A percentile compares a stretch with the other conserved stretches of the same genome.
Evolutionary conservation across 92 coral and sea anemone genomes (phyloP).

Genomic region (Zoanthus sansibaricus): DNA sequence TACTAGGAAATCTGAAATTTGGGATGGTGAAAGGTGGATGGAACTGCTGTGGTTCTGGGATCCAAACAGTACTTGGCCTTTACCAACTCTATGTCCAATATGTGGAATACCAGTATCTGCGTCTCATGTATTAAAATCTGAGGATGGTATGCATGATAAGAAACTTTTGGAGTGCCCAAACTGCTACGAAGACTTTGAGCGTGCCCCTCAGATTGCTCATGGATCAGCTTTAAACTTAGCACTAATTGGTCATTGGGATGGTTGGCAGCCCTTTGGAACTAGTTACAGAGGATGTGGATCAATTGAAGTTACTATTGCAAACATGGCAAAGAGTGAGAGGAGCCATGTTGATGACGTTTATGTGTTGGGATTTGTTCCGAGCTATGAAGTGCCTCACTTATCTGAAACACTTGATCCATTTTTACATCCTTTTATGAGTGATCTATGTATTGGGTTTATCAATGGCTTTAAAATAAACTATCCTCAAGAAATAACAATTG

Average conservation of each 20-base stretch:
- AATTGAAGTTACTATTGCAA: slow-evolving; percentile 70
- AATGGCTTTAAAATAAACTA: slow-evolving; percentile 58
- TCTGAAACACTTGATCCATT: slow-evolving; percentile 67
- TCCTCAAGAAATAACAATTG: background rate
- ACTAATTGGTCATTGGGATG: slow-evolving; percentile 79
- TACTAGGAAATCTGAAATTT: slow-evolving; percentile 64
- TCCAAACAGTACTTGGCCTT: slow-evolving; percentile 61
- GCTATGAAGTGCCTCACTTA: slow-evolving; percentile 50
- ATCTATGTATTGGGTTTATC: slow-evolving; percentile 59
- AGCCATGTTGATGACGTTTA: slow-evolving; percentile 68
- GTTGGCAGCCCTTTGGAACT: slow-evolving; percentile 83
- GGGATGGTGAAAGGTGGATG: slow-evolving; percentile 80
- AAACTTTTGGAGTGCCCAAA: slow-evolving; percentile 72
- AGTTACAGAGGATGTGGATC: slow-evolving; percentile 78
- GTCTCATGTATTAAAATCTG: slow-evolving; percentile 59
- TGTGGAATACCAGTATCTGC: slow-evolving; percentile 69
- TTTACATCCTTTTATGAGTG: slow-evolving; percentile 63
- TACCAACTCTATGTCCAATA: slow-evolving; percentile 63
- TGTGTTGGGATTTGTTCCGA: slow-evolving; percentile 68
- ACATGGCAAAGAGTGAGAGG: slow-evolving; percentile 64
- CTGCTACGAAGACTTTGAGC: slow-evolving; percentile 69
- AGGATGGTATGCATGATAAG: background rate
- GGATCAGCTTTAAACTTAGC: slow-evolving; percentile 75
- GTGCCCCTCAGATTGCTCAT: slow-evolving; percentile 36
- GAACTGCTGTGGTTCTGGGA: slow-evolving; percentile 86